Percentiles rank a stretch among this genome's conserved stretches.
Evolutionary conservation across 2,888 invertebrate genomes (phyloP).

Genomic region (Mythimna vitellina): DNA sequence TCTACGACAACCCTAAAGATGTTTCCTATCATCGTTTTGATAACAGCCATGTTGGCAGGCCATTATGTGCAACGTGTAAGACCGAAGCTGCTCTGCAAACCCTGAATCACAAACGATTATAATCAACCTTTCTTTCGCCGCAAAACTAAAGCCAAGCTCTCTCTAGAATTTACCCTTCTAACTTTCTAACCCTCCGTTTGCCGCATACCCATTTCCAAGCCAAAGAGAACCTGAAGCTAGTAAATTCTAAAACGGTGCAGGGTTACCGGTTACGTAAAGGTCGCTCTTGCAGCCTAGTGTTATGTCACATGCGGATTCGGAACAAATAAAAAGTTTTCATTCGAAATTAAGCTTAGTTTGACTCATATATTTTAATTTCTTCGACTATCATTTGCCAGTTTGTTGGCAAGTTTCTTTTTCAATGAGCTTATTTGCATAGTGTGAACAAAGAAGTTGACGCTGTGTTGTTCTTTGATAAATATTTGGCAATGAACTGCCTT

Average conservation of each 20-base stretch:
- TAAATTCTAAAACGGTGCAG: constrained; percentile 59
- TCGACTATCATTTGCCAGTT: constrained; percentile 9
- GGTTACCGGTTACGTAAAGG: constrained; percentile 60
- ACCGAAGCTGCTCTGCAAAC: not conserved
- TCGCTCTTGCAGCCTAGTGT: constrained; percentile 39
- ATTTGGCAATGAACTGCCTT: not conserved
- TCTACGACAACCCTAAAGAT: not conserved
- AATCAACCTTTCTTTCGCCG: not conserved
- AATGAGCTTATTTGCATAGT: constrained; percentile 36
- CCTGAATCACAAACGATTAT: not conserved
- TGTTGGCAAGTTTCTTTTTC: constrained; percentile 26
- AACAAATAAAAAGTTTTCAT: constrained; percentile 38
- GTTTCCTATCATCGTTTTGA: not conserved
- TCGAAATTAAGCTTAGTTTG: constrained; percentile 22
- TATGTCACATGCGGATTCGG: constrained; percentile 49
- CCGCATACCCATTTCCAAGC: constrained; percentile 54
- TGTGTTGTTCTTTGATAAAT: constrained; percentile 4
- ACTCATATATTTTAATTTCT: constrained; percentile 21
- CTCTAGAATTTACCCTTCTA: constrained; percentile 3
- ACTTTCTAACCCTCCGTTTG: constrained; percentile 42
- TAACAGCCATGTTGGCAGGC: not conserved
- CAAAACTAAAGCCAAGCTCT: constrained; percentile 7
- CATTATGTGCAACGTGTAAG: not conserved
- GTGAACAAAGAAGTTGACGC: not conserved
- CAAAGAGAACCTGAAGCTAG: constrained; percentile 36